Base-by-base conservation (phyloP, 2,113 vertebrate species). In the Ahaetulla prasina region DNA sequence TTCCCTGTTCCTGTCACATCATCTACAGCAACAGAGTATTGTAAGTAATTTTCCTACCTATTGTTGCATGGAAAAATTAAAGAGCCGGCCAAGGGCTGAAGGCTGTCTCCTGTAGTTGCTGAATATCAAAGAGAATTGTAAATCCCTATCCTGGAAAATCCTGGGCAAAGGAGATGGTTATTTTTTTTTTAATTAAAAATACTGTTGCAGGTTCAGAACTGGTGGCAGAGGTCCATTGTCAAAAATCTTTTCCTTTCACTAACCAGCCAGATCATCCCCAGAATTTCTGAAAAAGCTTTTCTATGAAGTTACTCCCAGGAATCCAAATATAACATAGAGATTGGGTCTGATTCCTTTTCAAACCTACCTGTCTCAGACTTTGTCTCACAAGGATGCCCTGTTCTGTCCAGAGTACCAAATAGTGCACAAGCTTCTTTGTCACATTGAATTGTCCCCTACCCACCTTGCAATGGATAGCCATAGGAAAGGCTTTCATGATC, bases 21-120 rank as follows among this genome's bases (percentile, higher is more conserved):
- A 4, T 25, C 54, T 35, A 43, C 57, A 93, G 90, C 90, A 92
- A 54, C 87, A 85, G 20, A 85, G 1, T 2, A 93, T 93, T 30
- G 93, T 93, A 86, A 93, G 93, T 93, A 92, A 8, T 45, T 50
- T 80, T 52, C 85, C 25, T 57, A 68, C n/a, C 8, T 4, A 45
- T 50, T n/a, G 39, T 35, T 57, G 20, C 49, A 52, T 49, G 30
- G 27, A 22, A 4, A 89, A 92, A 22, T 11, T 47, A 30, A 84
- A 74, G 35, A 57, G n/a, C 22, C 11, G 49, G 11, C 43, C 27
- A n/a, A 27, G n/a, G 12, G 4, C 22, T 39, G 35, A 43, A 49
- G 16, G 7, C 43, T 86, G 10, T 85, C 4, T 53, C 50, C 0
- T 53, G 47, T 47, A 47, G 39, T 25, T 85, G 2, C 23, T 85